Percentiles rank a stretch among this genome's conserved stretches.
Conservation (phyloP, 2,113 vertebrate species). For the Protobothrops flavoviridis region DNA sequence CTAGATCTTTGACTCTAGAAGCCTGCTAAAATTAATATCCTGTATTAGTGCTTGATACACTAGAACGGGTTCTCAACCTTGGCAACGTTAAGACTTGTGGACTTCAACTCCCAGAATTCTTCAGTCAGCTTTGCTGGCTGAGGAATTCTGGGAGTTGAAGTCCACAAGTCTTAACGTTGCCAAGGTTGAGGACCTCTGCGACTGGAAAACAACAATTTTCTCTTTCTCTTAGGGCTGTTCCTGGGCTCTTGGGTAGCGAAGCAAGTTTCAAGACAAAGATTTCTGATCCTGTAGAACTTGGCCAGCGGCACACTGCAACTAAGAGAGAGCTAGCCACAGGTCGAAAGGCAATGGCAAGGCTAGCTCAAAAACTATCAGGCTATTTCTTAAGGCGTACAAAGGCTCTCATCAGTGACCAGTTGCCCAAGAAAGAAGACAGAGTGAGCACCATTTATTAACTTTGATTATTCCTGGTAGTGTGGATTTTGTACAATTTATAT, state of each 20-base stretch:
- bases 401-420: constrained; percentile 81
- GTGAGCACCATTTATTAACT: constrained; percentile 69
- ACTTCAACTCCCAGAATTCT: too few species aligned
- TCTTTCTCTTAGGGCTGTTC: constrained; percentile 80
- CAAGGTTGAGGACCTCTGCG: too few species aligned
- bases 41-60: not conserved
- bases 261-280: constrained; percentile 82
- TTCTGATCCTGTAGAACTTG: constrained; percentile 89
- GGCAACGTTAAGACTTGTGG: too few species aligned
- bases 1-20: not conserved
- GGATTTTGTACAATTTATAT: not conserved
- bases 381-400: constrained; percentile 93
- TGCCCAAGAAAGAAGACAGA: constrained; percentile 92
- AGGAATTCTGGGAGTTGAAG: too few species aligned
- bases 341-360: constrained; percentile 79
- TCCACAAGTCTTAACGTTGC: too few species aligned
- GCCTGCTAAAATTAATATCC: not conserved
- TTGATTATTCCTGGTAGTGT: not conserved
- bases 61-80: too few species aligned
- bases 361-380: constrained; percentile 79
- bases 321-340: constrained; percentile 88
- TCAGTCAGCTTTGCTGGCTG: too few species aligned
- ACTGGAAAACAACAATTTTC: not conserved
- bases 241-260: constrained; percentile 84
- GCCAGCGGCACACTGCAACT: constrained; percentile 88